Conservation (phyloP, 2,888 invertebrate species). For the Leucophenga maculata region DNA sequence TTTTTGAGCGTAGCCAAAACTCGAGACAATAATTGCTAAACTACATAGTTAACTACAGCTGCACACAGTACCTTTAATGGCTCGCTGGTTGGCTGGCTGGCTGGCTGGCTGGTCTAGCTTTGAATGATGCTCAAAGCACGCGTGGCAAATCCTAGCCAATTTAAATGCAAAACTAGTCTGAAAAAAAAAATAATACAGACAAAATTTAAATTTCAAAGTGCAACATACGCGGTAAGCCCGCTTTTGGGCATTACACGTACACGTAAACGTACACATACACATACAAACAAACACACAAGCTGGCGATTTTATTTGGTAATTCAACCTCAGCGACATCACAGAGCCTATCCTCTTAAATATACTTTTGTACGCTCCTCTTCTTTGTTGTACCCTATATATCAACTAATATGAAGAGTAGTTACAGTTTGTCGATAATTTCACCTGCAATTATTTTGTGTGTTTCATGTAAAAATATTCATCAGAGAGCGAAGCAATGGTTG, state of each 20-base stretch:
- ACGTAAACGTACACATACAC: background rate
- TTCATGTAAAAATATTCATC: background rate
- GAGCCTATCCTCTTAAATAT: conserved; percentile 10
- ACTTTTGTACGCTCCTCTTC: background rate
- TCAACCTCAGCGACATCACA: conserved; percentile 21
- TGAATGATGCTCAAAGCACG: background rate
- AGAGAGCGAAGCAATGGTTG: too few relatives aligned
- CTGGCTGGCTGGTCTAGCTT: too few relatives aligned
- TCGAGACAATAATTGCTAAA: too few relatives aligned
- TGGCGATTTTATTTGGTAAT: conserved; percentile 17
- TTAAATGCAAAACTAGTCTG: conserved; percentile 12
- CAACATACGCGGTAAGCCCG: conserved; percentile 11
- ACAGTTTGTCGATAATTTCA: too few relatives aligned
- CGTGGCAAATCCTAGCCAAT: conserved; percentile 9
- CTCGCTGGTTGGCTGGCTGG: too few relatives aligned
- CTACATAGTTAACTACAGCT: too few relatives aligned
- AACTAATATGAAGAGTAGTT: too few relatives aligned
- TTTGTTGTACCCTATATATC: background rate
- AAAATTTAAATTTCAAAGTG: conserved; percentile 19
- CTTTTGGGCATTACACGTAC: conserved; percentile 11
- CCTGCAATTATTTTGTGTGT: background rate
- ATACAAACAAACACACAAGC: background rate
- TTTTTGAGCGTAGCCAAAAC: too few relatives aligned
- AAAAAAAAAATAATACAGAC: background rate
- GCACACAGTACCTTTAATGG: too few relatives aligned